Conservation (phyloP, 2,888 invertebrate species). For the Andrena trimmerana region DNA sequence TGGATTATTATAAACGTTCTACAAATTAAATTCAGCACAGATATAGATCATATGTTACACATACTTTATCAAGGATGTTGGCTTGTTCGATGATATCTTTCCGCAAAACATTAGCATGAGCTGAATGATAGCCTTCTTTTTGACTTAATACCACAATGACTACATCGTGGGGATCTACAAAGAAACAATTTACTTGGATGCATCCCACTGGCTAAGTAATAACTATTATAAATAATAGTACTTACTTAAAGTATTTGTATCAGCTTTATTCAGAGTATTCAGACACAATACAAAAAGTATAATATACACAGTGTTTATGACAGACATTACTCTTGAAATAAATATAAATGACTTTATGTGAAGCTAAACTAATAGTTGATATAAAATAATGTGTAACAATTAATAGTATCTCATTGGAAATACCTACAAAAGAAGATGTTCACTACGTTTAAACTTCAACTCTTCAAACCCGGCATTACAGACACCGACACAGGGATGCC, state of each 20-base stretch:
- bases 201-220: neutral
- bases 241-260: slow-evolving; percentile 37
- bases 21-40: neutral
- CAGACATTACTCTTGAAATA: slow-evolving; percentile 23
- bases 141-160: slow-evolving; percentile 89
- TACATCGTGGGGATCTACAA: slow-evolving; percentile 50
- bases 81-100: slow-evolving; percentile 87
- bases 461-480: too few relatives aligned
- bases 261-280: neutral
- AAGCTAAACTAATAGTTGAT: neutral
- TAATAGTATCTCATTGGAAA: too few relatives aligned
- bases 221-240: slow-evolving; percentile 2
- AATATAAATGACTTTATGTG: neutral
- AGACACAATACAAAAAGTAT: slow-evolving; percentile 23
- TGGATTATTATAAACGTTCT: neutral
- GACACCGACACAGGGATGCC: too few relatives aligned
- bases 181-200: slow-evolving; percentile 5
- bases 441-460: too few relatives aligned
- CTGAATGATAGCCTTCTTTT: slow-evolving; percentile 88
- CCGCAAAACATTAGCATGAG: slow-evolving; percentile 87
- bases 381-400: neutral
- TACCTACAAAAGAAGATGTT: too few relatives aligned
- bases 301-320: neutral
- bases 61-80: slow-evolving; percentile 79
- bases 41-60: neutral